Percentiles rank a stretch among this genome's conserved stretches.
Evolutionary conservation across 2,113 vertebrate genomes (phyloP).

Genomic region (Eulemur macaco): DNA sequence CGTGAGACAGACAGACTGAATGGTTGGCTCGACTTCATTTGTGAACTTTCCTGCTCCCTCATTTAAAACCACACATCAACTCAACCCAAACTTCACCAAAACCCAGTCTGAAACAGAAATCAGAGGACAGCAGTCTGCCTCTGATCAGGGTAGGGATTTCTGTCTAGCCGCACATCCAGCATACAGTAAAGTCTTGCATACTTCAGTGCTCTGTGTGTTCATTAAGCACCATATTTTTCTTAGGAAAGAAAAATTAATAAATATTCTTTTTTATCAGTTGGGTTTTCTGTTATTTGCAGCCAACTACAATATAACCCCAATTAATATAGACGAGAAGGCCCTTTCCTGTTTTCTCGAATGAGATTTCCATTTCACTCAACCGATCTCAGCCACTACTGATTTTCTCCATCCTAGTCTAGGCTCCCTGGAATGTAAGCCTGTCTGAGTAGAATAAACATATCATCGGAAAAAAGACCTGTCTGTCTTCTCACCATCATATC

Average conservation of each 20-base stretch:
- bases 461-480: no score
- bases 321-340: not conserved
- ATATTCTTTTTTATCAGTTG: not conserved
- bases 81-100: not conserved
- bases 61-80: not conserved
- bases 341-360: not conserved
- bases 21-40: conserved; percentile 89
- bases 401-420: not conserved
- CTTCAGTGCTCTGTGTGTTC: not conserved
- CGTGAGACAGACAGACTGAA: conserved; percentile 90
- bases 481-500: not conserved
- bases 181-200: not conserved
- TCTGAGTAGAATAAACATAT: no score
- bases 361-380: not conserved
- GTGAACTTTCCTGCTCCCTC: not conserved
- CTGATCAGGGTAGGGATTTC: not conserved
- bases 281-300: not conserved
- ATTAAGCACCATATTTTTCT: not conserved
- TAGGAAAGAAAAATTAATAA: not conserved
- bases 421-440: not conserved
- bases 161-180: not conserved
- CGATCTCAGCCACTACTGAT: not conserved
- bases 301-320: not conserved
- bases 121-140: not conserved
- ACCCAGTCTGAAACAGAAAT: not conserved